Base-by-base conservation (phyloP, 2,113 vertebrate genomes). In the Sciurus niger region DNA sequence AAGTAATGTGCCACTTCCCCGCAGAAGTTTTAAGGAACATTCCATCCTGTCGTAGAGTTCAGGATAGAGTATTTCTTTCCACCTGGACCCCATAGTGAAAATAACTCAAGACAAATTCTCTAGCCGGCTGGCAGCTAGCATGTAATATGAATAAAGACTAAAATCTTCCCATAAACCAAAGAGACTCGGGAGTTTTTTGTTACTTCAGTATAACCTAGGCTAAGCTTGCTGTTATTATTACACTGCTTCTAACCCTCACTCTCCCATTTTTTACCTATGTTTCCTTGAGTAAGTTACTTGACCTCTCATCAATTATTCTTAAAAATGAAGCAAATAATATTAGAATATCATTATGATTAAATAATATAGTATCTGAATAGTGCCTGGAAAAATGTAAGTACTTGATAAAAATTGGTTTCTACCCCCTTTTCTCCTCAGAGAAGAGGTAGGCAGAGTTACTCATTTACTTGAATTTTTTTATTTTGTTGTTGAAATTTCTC, bases 241-340 rank as follows among this genome's bases (percentile, higher is more conserved):
- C 6, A 78, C 51, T 93, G 34, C 40, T 93, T 73, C 85, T 60
- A n/a, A 53, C 51, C 46, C 40, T 16, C 46, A 46, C 17, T 76
- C 46, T 40, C 43, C 7, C 25, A n/a, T 76, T 84, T 89, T 92
- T 93, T 46, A 89, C 43, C 67, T 89, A 20, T 89, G 68, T 94
- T 25, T 95, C 17, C 65, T 89, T 68, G n/a, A 82, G 25, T 40
- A 76, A 94, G 7, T 90, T 70, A 93, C 5, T 86, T 79, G 40
- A 87, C 55, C n/a, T 90, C 85, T 88, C 24, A 87, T 90, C 77
- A 82, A 13, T 84, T 51, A n/a, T 58, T 93, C 65, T 76, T 90
- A 80, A 88, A 60, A 93, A 72, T 58, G 34, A 95, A 88, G 80
- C 40, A 65, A 72, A 77, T 88, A 18, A 72, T 65, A 67, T 4